Base-by-base conservation (phyloP, 2,113 vertebrate species). In the Tachysurus vachellii region DNA sequence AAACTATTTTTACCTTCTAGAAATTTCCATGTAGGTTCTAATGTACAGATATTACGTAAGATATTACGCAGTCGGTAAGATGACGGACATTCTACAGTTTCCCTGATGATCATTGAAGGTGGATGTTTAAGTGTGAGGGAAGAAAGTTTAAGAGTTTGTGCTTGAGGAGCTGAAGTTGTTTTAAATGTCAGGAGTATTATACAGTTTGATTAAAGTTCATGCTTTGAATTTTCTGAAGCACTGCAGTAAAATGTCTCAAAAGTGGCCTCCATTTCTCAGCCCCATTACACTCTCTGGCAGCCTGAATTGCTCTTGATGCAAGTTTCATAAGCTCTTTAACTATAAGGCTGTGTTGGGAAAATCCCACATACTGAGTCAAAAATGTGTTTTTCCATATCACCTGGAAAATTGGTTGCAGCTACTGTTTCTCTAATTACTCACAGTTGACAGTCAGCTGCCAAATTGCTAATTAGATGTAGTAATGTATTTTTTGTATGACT, bases 181-280 rank as follows among this genome's bases (percentile, higher is more conserved):
- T 54, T n/a, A 54, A 79, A 13, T 56, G 50, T 79, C 80, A 44
- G 31, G 80, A 82, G 36, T 26, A 17, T 64, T 62, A 64, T 62
- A 82, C 17, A 14, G 26, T 54, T 79, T 79, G 26, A 79, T 56
- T 79, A 54, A 50, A 23, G 1, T 76, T 76, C 68, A 73, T 59
- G 53, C 31, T 36, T 66, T 17, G 10, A 36, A 19, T 83, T 47
- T 76, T 75, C 14, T n/a, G 75, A 53, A 36, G 62, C 59, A 8
- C 50, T 31, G 81, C 68, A 77, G 59, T 83, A 66, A 87, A 83
- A 86, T 75, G 42, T 56, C 80, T 80, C 76, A 71, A 80, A 42
- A 26, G 62, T 36, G 53, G 31, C 64, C 57, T 79, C 19, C 44
- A 70, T 81, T 71, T 64, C 79, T 50, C 12, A 54, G 4, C 79